These are phyloP conservation scores for Oreochromis spilurus DNA, from an alignment of 2,113 vertebrate genomes.

Conservation along the genomic window DNA sequence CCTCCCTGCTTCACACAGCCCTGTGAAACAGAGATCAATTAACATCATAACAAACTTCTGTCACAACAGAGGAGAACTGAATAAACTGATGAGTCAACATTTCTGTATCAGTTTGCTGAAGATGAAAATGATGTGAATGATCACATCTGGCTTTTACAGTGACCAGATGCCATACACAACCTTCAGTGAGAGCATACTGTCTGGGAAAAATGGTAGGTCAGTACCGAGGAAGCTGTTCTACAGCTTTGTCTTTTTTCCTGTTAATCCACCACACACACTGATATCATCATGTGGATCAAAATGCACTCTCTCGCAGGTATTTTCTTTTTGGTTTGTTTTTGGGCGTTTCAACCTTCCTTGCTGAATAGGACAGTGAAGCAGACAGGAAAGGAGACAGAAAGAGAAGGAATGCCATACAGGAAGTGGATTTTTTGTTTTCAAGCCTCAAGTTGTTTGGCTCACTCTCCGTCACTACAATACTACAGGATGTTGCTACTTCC, in stretches of 20 bases:
- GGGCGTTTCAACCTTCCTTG: neutral
- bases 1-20: slow-evolving; percentile 33
- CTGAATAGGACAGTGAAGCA: neutral
- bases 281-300: neutral
- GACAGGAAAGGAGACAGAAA: neutral
- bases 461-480: neutral
- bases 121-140: neutral
- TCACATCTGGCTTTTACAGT: neutral
- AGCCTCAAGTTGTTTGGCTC: neutral
- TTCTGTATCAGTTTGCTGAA: neutral
- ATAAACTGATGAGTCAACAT: neutral
- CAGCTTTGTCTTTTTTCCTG: neutral
- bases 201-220: neutral
- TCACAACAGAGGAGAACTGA: neutral
- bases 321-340: neutral
- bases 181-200: neutral
- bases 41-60: neutral
- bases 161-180: neutral
- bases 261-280: fast-evolving
- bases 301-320: neutral
- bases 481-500: neutral
- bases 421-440: neutral
- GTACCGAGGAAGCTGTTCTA: neutral
- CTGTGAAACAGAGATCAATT: neutral
- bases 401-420: neutral